These are phyloP conservation scores for Palythoa heliodiscus DNA, from an alignment of 92 coral and sea anemone genomes.

Conservation along the genomic window DNA sequence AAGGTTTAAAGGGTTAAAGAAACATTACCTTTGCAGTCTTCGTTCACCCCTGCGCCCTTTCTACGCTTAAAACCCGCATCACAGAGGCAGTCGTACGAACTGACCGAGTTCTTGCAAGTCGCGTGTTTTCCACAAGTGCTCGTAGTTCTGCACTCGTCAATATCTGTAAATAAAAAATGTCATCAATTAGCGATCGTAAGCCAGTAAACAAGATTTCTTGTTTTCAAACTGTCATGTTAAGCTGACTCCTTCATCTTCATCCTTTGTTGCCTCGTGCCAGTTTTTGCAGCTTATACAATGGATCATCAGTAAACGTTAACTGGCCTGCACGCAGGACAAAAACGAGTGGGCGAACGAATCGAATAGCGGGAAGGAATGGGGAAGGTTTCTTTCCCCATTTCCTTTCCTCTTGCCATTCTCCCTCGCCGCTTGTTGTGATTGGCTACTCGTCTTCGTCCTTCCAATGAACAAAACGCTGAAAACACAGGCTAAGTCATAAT, in stretches of 20 bases:
- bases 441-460: no score
- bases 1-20: neutral
- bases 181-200: neutral
- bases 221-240: neutral
- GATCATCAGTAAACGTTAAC: no score
- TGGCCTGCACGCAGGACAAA: no score
- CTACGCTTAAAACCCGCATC: neutral
- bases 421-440: no score
- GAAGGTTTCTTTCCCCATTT: no score
- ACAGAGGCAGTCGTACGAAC: conserved; percentile 9
- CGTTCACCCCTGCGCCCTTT: neutral
- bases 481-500: no score
- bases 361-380: no score
- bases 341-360: no score
- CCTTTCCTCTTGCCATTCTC: no score
- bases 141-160: conserved; percentile 3
- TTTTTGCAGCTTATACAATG: no score
- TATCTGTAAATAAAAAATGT: neutral
- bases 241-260: neutral
- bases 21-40: conserved; percentile 15
- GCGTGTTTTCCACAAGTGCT: neutral
- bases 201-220: neutral
- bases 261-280: no score
- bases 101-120: neutral
- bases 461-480: no score